Base-by-base conservation (phyloP, 2,113 vertebrate genomes). In the Dipodomys ordii region DNA sequence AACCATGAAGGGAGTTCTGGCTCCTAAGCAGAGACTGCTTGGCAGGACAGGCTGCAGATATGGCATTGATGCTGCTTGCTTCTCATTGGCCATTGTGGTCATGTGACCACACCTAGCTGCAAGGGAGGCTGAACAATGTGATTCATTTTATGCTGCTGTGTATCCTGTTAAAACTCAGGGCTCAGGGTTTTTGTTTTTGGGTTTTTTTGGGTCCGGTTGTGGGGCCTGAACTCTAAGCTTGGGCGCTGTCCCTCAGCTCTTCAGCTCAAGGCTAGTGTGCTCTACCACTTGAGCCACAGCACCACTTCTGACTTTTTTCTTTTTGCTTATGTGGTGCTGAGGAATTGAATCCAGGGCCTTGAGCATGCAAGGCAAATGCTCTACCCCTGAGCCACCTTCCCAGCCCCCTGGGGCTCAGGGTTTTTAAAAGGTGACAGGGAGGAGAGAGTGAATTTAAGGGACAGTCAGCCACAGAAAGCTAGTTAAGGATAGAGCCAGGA, bases 351-450 rank as follows among this genome's bases (percentile, higher is more conserved):
- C 39, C 39, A 39, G 39, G 39, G 39, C 39, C 39, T 39, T 1
- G 1, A 0, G 39, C 39, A 39, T 39, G 39, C 39, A 39, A 39
- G 39, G 39, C 39, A 39, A 39, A 39, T 39, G 39, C 39, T 39
- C 39, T 39, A 39, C 39, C 39, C 5, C 39, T 39, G 39, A 39
- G 39, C 39, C 39, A 39, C 39, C 39, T 39, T 39, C 39, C 35
- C 39, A 39, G 39, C 39, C 39, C 39, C 39, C 39, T 39, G 39
- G 46, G n/a, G 68, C 27, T 71, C 8, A 11, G 18, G 27, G 62
- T 65, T 87, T 94, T 32, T 79, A 77, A 67, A 86, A 95, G 25
- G 39, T 60, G 88, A 81, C 53, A 16, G 53, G 53, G 12, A 67
- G 73, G 3, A 57, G 71, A 20, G 28, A 30, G 6, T 81, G 39